Evolutionary conservation across 2,888 invertebrate species (phyloP).

Genomic region (Ennomos quercinarius): DNA sequence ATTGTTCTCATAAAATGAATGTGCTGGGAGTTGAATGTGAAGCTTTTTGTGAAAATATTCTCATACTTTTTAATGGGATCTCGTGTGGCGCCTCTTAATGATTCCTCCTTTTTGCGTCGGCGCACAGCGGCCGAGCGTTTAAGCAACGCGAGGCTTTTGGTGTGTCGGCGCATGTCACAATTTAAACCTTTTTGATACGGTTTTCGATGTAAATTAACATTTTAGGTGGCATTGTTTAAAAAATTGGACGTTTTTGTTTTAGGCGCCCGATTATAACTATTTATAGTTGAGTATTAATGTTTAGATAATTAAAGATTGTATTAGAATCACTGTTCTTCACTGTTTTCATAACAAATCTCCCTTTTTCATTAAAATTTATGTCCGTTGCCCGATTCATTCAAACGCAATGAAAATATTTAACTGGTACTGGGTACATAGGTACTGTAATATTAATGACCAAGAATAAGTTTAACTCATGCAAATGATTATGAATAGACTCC

Average conservation of each 20-base stretch:
- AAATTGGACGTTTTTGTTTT: conserved; percentile 15
- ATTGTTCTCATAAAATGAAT: conserved; percentile 86
- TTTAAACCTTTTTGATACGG: conserved; percentile 72
- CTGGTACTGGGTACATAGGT: no score
- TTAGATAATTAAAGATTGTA: no score
- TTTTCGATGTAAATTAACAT: conserved; percentile 81
- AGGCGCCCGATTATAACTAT: not conserved
- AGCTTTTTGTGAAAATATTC: conserved; percentile 85
- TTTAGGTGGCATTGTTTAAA: conserved; percentile 76
- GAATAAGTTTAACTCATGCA: no score
- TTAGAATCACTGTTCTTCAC: no score
- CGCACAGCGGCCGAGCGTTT: conserved; percentile 63
- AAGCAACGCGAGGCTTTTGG: conserved; percentile 76
- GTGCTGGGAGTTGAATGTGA: conserved; percentile 84
- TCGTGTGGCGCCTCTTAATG: conserved; percentile 86
- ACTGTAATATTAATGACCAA: no score
- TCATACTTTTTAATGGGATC: conserved; percentile 85
- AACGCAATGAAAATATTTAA: no score
- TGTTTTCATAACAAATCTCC: no score
- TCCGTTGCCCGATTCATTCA: no score
- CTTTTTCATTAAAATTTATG: no score
- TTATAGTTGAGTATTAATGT: not conserved
- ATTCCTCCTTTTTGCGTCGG: conserved; percentile 82
- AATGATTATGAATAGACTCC: no score
- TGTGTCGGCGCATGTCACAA: conserved; percentile 80